phyloP scores from a whole-genome alignment of 1,140 invertebrate genomes.

The Matsumurasca onukii region DNA sequence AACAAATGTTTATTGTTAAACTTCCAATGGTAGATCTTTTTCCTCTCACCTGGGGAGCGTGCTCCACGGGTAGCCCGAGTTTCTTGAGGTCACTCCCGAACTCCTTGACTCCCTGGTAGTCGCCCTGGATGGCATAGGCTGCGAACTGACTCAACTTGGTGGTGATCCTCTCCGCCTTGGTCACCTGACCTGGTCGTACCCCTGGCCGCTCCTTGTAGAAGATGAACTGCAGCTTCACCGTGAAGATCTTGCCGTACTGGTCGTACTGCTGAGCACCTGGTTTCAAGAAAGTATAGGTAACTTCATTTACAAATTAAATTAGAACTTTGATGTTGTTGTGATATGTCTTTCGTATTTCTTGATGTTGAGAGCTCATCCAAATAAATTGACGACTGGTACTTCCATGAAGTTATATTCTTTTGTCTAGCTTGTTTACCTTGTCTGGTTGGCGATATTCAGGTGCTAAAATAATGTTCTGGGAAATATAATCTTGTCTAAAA shows the following conservation, averaged over 20 bases:
- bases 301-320: no score
- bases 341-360: no score
- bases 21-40: background rate
- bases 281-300: no score
- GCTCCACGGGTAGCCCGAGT: constrained; percentile 93
- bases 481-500: no score
- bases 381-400: no score
- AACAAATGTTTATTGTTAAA: no score
- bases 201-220: constrained; percentile 98
- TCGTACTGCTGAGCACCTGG: constrained; percentile 94
- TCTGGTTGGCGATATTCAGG: no score
- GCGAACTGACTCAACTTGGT: constrained; percentile 92
- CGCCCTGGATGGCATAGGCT: constrained; percentile 89
- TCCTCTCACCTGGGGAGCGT: constrained; percentile 78
- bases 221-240: constrained; percentile 96
- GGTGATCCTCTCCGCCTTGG: constrained; percentile 88
- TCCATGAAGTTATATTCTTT: no score
- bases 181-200: constrained; percentile 93
- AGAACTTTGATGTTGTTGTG: no score
- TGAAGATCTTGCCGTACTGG: constrained; percentile 98
- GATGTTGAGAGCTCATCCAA: no score
- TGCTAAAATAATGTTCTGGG: no score
- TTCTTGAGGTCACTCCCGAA: constrained; percentile 91
- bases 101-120: constrained; percentile 89
- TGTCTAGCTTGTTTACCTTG: no score